A percentile compares a stretch with the other conserved stretches of the same genome.
phyloP scores from a whole-genome alignment of 2,888 invertebrate genomes.

The Temnothorax rugatulus region DNA sequence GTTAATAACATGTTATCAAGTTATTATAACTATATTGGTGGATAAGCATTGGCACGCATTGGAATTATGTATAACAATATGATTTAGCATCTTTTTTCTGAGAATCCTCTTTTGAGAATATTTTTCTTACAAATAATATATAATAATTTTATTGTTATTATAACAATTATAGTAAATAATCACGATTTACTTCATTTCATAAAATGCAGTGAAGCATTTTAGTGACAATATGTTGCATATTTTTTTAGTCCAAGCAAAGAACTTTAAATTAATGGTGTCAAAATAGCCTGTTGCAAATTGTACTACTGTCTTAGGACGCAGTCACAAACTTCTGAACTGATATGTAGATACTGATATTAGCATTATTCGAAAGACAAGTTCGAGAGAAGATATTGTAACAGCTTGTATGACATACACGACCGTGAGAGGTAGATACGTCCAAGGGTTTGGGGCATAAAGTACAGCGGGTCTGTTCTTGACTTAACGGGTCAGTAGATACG shows the following conservation, averaged over 20 bases:
- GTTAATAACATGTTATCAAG: background rate
- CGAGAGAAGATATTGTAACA: constrained; percentile 54
- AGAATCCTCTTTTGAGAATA: background rate
- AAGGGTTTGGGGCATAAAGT: constrained; percentile 66
- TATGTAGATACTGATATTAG: constrained; percentile 11
- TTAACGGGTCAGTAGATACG: constrained; percentile 69
- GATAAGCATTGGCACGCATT: background rate
- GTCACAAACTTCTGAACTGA: constrained; percentile 7
- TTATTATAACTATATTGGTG: background rate
- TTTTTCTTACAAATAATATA: background rate
- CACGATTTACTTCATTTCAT: background rate
- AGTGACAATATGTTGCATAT: background rate
- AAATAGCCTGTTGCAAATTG: constrained; percentile 1
- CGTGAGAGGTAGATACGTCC: constrained; percentile 52
- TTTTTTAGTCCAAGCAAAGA: background rate
- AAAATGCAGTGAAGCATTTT: background rate
- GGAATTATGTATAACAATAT: background rate
- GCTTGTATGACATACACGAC: constrained; percentile 56
- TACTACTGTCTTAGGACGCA: background rate
- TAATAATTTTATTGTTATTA: background rate
- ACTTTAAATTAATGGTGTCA: background rate
- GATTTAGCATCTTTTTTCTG: background rate
- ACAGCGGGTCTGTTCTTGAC: constrained; percentile 64
- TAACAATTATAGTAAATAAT: background rate
- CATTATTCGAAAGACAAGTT: constrained; percentile 36